Evolutionary conservation across 2,113 vertebrate species (phyloP).

Genomic region (Regulus satrapa): DNA sequence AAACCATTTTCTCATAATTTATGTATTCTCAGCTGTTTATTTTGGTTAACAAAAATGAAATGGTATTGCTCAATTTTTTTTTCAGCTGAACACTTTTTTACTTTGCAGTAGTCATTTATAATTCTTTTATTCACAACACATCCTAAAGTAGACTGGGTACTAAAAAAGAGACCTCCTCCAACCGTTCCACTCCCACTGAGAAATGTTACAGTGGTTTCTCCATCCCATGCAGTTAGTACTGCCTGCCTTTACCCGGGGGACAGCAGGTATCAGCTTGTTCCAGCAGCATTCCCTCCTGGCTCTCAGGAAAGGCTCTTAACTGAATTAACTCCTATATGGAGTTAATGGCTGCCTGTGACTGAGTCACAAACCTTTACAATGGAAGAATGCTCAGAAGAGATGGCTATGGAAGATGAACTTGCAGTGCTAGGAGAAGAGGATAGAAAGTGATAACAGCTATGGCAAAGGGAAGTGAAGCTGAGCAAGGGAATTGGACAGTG

Average conservation of each 20-base stretch:
- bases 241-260: neutral
- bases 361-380: neutral
- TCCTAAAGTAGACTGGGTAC: neutral
- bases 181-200: neutral
- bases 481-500: neutral
- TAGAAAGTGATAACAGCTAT: neutral
- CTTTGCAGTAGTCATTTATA: neutral
- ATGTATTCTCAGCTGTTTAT: neutral
- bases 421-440: neutral
- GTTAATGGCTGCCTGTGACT: neutral
- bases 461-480: neutral
- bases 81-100: neutral
- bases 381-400: neutral
- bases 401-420: neutral
- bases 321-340: neutral
- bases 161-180: neutral
- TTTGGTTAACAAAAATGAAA: neutral
- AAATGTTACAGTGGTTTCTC: neutral
- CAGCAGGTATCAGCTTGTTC: neutral
- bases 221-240: fast-evolving
- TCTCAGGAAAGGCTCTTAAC: neutral
- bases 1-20: neutral
- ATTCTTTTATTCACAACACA: neutral
- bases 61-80: neutral
- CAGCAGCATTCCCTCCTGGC: neutral